Conservation (phyloP, 2,113 vertebrate species). For the Psammodynastes pulverulentus region DNA sequence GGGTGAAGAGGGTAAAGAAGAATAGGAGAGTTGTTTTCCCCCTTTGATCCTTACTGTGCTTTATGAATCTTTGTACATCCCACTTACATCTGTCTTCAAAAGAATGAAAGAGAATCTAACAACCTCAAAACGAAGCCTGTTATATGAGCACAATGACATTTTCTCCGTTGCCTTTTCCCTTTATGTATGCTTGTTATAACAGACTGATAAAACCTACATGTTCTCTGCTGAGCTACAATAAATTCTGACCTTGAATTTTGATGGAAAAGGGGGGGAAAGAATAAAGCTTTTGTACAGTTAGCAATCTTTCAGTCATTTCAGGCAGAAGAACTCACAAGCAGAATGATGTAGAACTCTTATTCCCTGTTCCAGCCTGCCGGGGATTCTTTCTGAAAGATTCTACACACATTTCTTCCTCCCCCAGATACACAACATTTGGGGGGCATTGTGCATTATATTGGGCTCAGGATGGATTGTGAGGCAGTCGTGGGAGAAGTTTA, state of each 20-base stretch:
- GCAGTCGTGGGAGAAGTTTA: not conserved
- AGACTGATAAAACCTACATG: not conserved
- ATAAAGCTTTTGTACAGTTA: not conserved
- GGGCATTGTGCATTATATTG: not conserved
- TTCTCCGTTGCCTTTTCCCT: not conserved
- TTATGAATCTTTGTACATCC: constrained; percentile 13
- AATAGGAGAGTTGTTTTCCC: not conserved
- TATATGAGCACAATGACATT: not conserved
- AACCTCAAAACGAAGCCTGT: constrained; percentile 5
- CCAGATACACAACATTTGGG: not conserved
- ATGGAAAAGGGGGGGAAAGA: not conserved
- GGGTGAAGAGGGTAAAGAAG: not conserved
- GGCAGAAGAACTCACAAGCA: not conserved
- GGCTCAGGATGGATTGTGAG: not conserved
- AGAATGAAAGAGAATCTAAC: not conserved
- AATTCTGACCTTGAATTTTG: not conserved
- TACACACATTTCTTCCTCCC: not conserved
- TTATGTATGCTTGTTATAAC: not conserved
- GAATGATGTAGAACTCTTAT: not conserved
- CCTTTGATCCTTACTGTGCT: constrained; percentile 1
- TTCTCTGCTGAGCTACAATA: not conserved
- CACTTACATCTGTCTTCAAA: constrained; percentile 24
- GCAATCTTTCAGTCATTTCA: not conserved
- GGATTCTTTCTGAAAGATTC: not conserved
- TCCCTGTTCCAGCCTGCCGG: not conserved